Conservation (phyloP, 2,888 invertebrate genomes). For the Tenthredo notha region DNA sequence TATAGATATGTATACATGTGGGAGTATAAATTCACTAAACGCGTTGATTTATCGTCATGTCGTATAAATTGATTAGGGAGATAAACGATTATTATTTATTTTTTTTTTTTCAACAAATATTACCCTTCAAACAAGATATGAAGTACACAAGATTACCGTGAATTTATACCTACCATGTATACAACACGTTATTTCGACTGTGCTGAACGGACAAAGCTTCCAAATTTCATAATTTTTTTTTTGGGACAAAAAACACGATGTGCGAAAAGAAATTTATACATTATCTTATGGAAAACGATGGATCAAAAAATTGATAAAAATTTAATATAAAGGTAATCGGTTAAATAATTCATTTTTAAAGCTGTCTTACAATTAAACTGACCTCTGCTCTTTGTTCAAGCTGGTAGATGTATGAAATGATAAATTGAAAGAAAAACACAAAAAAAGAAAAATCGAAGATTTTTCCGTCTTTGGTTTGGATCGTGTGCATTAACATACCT, state of each 20-base stretch:
- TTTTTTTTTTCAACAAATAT: background rate
- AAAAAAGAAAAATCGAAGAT: background rate
- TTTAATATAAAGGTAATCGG: background rate
- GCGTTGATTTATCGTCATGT: conserved; percentile 10
- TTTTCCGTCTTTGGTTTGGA: background rate
- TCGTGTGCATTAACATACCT: background rate
- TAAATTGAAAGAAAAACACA: background rate
- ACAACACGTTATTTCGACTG: too few relatives aligned
- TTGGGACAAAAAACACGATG: background rate
- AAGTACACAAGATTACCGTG: background rate
- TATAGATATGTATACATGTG: background rate
- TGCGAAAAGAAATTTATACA: background rate
- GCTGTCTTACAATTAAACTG: background rate
- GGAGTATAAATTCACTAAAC: background rate
- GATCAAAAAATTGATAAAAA: background rate
- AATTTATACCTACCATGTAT: background rate
- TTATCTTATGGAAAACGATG: background rate
- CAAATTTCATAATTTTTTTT: background rate
- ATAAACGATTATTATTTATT: background rate
- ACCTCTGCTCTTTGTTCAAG: background rate
- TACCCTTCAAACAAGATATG: background rate
- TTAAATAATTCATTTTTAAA: background rate
- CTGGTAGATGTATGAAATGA: background rate
- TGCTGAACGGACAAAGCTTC: background rate
- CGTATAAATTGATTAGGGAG: background rate